These are phyloP conservation scores for Mechanitis messenoides DNA, from an alignment of 2,888 invertebrate genomes.

Conservation along the genomic window DNA sequence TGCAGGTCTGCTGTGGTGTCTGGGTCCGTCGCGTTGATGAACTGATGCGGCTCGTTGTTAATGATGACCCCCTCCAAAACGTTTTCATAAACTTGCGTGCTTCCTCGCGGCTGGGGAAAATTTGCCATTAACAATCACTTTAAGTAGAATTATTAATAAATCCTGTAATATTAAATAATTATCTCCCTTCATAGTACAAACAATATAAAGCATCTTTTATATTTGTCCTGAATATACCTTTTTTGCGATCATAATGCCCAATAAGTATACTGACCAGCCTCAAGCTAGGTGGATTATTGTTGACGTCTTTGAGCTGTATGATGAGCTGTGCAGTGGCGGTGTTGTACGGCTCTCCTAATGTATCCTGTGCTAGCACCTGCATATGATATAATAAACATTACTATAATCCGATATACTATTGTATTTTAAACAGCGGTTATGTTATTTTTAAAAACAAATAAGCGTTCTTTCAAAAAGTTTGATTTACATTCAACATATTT, in stretches of 20 bases:
- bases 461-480: no score
- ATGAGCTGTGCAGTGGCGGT: constrained; percentile 72
- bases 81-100: constrained; percentile 76
- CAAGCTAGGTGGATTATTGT: constrained; percentile 83
- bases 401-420: neutral
- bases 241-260: neutral
- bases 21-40: constrained; percentile 74
- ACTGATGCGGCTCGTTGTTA: constrained; percentile 44
- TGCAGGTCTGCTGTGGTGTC: constrained; percentile 76
- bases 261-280: constrained; percentile 64
- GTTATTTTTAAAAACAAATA: no score
- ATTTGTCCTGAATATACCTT: neutral
- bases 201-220: neutral
- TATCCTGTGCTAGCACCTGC: constrained; percentile 67
- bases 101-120: constrained; percentile 56
- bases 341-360: constrained; percentile 61
- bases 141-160: neutral
- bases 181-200: no score
- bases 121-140: no score
- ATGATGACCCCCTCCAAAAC: constrained; percentile 55
- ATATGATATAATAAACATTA: neutral
- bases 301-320: constrained; percentile 81
- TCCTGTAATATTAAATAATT: no score
- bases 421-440: neutral
- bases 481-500: no score